phyloP scores from a whole-genome alignment of 2,113 vertebrate species.

The Saccopteryx bilineata region DNA sequence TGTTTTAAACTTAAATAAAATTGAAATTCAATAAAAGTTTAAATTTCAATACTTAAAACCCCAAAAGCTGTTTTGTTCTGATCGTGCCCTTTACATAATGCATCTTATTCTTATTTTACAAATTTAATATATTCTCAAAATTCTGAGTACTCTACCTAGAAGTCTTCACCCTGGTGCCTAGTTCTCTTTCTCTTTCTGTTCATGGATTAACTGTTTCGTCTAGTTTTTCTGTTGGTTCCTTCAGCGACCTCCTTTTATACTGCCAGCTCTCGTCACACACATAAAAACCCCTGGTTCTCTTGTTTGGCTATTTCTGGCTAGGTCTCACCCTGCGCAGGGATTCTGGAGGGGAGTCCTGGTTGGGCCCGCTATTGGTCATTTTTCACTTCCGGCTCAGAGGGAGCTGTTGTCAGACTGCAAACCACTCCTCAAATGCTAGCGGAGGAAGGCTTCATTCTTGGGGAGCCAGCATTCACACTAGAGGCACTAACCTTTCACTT shows the following conservation, averaged over 20 bases:
- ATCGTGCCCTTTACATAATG: background rate
- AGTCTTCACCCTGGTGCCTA: background rate
- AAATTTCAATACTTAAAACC: background rate
- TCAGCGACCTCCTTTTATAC: background rate
- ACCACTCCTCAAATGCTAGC: background rate
- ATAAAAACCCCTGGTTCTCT: background rate
- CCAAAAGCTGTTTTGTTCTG: background rate
- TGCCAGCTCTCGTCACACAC: background rate
- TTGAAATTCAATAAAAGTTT: background rate
- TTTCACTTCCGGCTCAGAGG: background rate
- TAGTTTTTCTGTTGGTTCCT: background rate
- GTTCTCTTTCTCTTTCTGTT: background rate
- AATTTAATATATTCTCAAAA: background rate
- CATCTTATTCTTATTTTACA: background rate
- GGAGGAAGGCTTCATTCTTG: background rate
- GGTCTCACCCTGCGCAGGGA: background rate
- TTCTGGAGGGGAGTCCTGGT: slow-evolving; percentile 9
- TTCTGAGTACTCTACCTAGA: background rate
- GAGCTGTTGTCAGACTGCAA: background rate
- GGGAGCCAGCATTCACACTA: background rate
- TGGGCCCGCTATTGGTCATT: background rate
- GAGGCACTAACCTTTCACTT: background rate
- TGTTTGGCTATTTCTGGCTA: background rate
- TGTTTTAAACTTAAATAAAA: background rate
- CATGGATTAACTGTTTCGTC: background rate